Evolutionary conservation across 2,797 vertebrate genomes (phyloP), one percentile per base, ranked within the genome.

Genomic region (Pampus argenteus): DNA sequence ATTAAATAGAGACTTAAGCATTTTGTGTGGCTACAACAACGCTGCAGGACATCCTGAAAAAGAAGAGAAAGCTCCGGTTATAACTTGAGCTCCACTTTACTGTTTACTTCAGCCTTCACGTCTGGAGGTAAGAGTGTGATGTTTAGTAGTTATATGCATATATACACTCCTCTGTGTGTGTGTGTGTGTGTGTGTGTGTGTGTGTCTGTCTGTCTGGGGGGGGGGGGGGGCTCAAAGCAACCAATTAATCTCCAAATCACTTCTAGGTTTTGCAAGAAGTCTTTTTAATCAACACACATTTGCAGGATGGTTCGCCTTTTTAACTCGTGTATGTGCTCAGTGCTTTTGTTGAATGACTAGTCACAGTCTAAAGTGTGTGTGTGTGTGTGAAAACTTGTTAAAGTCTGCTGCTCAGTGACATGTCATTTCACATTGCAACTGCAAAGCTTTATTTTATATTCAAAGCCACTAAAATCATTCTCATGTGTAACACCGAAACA

Each of bases 1-100:
- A 86, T 92, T 93, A 88, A 90, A 89, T 82, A 83, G 78, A 75
- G 76, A 86, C 74, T 79, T 77, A 71, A 76, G 50, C 54, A 44
- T 71, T 78, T 66, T 71, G 72, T 77, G 47, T 75, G 76, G 62
- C 55, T 78, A 55, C 81, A 38, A 71, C n/a, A n/a, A 69, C 68
- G 79, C 23, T 66, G 70, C 79, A 66, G 36, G 17, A 22, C 76
- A 80, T 76, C 66, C 71, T 3, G 68, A 67, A 54, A 63, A 17
- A 38, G 61, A 59, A 48, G 48, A 25, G 48, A 28, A 40, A 23
- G 44, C 50, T 23, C 17, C n/a, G 51, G 56, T 31, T 22, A 56
- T 36, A 73, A 74, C 64, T 80, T 26, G 22, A 66, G 63, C 23
- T 45, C 23, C 29, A n/a, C 71, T 76, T 76, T 38, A 5, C 20